Conservation (phyloP, 2,113 vertebrate species). For the Chamaea fasciata region DNA sequence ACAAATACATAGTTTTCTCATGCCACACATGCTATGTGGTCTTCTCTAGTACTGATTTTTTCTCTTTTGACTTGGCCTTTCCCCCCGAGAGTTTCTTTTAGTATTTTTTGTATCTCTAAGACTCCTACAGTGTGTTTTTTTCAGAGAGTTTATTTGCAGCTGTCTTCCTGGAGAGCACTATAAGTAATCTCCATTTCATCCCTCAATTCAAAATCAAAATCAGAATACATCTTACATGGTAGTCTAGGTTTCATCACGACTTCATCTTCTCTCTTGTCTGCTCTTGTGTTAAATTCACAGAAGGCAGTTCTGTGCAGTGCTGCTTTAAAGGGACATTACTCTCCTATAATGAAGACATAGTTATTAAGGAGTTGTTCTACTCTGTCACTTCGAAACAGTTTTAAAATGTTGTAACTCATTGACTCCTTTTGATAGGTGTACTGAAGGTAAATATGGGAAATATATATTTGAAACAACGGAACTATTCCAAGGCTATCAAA, state of each 20-base stretch:
- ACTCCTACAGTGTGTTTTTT: background rate
- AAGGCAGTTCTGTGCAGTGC: background rate
- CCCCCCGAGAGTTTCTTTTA: background rate
- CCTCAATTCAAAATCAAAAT: background rate
- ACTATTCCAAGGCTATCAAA: conserved; percentile 94
- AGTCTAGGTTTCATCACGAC: background rate
- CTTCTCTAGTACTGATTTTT: background rate
- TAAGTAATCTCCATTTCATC: background rate
- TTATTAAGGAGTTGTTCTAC: background rate
- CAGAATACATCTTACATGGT: background rate
- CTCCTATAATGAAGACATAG: background rate
- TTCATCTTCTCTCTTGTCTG: background rate
- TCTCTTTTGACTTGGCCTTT: background rate
- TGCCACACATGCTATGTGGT: accelerated
- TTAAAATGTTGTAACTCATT: background rate
- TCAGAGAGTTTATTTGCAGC: background rate
- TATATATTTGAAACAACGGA: conserved; percentile 94
- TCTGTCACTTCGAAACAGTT: background rate
- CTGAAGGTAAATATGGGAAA: conserved; percentile 98
- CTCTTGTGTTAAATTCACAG: background rate
- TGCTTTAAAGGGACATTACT: background rate
- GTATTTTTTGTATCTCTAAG: background rate
- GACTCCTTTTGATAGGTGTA: conserved; percentile 74
- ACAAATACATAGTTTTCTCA: background rate
- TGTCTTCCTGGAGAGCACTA: background rate